These are phyloP conservation scores for Simalia tracyae DNA, from an alignment of 2,797 vertebrate genomes.

Conservation along the genomic window DNA sequence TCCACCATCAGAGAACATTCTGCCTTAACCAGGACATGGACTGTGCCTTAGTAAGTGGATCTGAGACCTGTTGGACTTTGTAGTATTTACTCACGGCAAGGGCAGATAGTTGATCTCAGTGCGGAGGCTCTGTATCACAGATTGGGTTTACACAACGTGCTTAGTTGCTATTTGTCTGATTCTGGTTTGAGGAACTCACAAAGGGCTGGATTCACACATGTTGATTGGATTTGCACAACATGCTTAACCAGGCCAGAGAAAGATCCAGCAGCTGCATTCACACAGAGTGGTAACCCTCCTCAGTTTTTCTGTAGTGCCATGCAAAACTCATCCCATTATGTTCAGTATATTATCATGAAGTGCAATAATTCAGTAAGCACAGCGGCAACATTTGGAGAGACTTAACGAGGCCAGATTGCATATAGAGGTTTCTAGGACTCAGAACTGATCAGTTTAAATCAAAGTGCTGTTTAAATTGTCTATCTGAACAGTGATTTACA, in stretches of 20 bases:
- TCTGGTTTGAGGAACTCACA: not conserved
- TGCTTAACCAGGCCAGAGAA: not conserved
- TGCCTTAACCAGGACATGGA: conserved; percentile 81
- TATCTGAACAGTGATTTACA: too few relatives aligned
- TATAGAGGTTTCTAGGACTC: too few relatives aligned
- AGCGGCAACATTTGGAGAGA: too few relatives aligned
- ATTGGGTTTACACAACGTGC: not conserved
- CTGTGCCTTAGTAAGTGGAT: conserved; percentile 85
- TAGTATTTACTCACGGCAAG: not conserved
- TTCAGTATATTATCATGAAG: too few relatives aligned
- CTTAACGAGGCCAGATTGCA: too few relatives aligned
- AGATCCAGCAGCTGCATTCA: not conserved
- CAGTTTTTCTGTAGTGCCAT: too few relatives aligned
- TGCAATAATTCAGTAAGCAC: too few relatives aligned
- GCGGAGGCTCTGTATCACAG: not conserved
- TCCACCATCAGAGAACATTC: conserved; percentile 91
- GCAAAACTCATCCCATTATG: too few relatives aligned
- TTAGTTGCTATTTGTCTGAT: not conserved
- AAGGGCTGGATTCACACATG: not conserved
- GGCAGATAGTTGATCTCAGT: not conserved
- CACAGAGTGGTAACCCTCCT: too few relatives aligned
- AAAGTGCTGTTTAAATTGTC: too few relatives aligned
- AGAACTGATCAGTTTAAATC: too few relatives aligned
- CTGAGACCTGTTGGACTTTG: conserved; percentile 16
- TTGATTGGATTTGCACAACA: not conserved